Base-by-base conservation (phyloP, 2,797 vertebrate species). In the Melanotaenia nigrans region DNA sequence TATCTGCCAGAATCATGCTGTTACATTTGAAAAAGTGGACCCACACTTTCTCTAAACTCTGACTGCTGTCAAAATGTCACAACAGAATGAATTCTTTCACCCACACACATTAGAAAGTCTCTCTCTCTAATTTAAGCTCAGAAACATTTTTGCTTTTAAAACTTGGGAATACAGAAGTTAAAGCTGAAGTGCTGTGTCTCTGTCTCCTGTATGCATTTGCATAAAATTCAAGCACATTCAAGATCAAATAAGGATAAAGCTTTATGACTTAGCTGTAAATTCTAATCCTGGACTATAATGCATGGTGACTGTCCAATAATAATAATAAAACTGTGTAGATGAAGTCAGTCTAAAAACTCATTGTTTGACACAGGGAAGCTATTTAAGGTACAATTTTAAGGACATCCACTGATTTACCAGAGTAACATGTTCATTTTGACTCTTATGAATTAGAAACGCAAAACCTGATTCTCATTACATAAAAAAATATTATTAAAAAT, bases 41-140 rank as follows among this genome's bases (percentile, higher is more conserved):
- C 56, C 10, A 51, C 24, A 57, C 59, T 63, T 73, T 79, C n/a
- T 85, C 49, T 55, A 32, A 65, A 62, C 64, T 38, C 53, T 85
- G 54, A 77, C 79, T 75, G 57, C 73, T 78, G 61, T 85, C 68
- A 83, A 62, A 70, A 66, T 73, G 60, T 74, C 55, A 71, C 4
- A 51, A 65, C 56, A 68, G 61, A 78, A 62, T 62, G 20, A 75
- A 79, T 33, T 69, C 68, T 73, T 85, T 61, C 65, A 40, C 73
- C 49, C 65, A 70, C 58, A 70, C 59, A 70, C 65, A 59, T 57
- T 55, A 71, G 73, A 75, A 71, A 68, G 35, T 64, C 35, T 60
- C 49, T 8, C 54, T 68, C 36, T 65, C 55, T 49, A 14, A 71
- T 55, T 51, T 67, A 1, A 71, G 65, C 65, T 63, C 54, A 67